A percentile compares a stretch with the other conserved stretches of the same genome.
These are phyloP conservation scores for Scomberomorus guttatus DNA, from an alignment of 2,797 vertebrate genomes.

Conservation along the genomic window DNA sequence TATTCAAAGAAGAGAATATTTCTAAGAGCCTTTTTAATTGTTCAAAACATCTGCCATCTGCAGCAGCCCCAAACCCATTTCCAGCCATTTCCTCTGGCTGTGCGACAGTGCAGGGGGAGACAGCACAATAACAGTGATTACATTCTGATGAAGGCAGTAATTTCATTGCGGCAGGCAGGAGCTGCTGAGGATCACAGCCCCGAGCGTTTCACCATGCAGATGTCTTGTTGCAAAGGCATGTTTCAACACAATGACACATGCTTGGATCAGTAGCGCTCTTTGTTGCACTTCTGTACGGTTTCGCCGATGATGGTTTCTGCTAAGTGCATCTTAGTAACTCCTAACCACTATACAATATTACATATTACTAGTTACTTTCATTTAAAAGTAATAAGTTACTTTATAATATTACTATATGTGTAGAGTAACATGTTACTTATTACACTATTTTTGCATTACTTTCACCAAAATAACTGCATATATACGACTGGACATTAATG, in stretches of 20 bases:
- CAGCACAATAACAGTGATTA: constrained; percentile 73
- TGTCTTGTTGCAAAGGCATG: constrained; percentile 33
- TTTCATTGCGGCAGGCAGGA: constrained; percentile 46
- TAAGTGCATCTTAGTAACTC: constrained; percentile 8
- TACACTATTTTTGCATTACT: too few species aligned
- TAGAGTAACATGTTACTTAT: too few species aligned
- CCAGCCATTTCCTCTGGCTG: constrained; percentile 51
- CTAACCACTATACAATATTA: not conserved
- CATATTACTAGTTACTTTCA: too few species aligned
- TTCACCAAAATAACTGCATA: too few species aligned
- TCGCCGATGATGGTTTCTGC: not conserved
- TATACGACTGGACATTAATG: too few species aligned
- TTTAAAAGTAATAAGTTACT: too few species aligned
- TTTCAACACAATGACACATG: constrained; percentile 10
- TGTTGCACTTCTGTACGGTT: not conserved
- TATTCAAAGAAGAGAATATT: too few species aligned
- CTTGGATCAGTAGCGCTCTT: not conserved
- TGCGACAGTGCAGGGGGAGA: constrained; percentile 45
- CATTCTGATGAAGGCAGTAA: constrained; percentile 61
- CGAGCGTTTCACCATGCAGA: constrained; percentile 19
- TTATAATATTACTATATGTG: too few species aligned
- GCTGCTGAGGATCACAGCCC: not conserved
- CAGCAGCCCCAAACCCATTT: constrained; percentile 51
- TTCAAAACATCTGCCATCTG: constrained; percentile 42
- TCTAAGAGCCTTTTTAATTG: too few species aligned